Evolutionary conservation across 2,797 vertebrate genomes (phyloP).

Genomic region (Simalia tracyae): DNA sequence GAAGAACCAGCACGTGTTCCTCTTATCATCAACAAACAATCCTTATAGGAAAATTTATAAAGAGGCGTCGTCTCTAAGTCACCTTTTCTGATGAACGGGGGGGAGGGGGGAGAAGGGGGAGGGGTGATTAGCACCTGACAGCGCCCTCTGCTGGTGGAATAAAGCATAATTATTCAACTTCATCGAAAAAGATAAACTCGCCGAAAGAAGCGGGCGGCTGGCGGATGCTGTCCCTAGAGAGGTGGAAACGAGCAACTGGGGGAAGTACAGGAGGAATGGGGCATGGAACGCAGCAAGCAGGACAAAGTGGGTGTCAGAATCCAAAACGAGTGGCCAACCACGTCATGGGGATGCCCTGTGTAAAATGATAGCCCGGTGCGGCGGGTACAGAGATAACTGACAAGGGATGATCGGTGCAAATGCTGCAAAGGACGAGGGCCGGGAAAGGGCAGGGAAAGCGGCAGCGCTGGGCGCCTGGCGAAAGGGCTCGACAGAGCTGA

Average conservation of each 20-base stretch:
- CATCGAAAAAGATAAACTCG: no score
- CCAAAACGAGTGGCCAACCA: background rate
- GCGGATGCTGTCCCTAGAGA: background rate
- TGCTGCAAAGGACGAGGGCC: no score
- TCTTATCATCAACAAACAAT: background rate
- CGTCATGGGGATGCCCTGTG: background rate
- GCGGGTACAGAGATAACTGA: no score
- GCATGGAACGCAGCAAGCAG: background rate
- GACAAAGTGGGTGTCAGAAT: background rate
- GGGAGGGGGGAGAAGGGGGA: background rate
- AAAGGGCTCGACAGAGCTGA: accelerated
- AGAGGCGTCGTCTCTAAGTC: background rate
- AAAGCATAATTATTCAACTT: background rate
- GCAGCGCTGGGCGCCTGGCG: background rate
- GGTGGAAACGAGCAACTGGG: background rate
- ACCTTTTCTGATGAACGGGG: background rate
- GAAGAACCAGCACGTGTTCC: background rate
- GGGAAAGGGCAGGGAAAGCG: background rate
- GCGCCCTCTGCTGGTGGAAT: conserved; percentile 18
- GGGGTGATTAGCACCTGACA: background rate
- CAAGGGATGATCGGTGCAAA: background rate
- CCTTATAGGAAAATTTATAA: background rate
- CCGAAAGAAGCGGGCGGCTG: background rate
- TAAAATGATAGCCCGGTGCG: background rate
- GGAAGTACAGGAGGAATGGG: no score